Evolutionary conservation across 2,113 vertebrate species (phyloP).

Genomic region (Zingel zingel): DNA sequence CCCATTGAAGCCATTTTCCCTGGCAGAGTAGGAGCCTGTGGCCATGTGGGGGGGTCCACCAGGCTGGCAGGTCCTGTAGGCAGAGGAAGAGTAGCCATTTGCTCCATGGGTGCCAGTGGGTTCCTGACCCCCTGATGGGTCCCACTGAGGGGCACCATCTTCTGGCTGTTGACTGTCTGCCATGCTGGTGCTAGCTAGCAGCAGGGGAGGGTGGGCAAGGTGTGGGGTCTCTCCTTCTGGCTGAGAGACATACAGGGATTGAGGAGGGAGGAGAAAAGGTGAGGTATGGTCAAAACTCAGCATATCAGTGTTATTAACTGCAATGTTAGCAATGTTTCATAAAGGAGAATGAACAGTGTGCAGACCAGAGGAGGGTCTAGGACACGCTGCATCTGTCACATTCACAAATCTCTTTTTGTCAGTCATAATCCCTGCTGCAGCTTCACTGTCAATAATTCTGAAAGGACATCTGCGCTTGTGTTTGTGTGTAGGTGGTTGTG

Average conservation of each 20-base stretch:
- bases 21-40: conserved; percentile 85
- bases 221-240: conserved; percentile 51
- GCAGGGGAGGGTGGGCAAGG: conserved; percentile 54
- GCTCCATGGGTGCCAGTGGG: conserved; percentile 88
- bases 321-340: conserved; percentile 25
- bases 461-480: conserved; percentile 30
- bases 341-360: conserved; percentile 26
- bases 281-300: conserved; percentile 17
- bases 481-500: conserved; percentile 49
- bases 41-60: conserved; percentile 78
- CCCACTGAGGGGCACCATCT: conserved; percentile 92
- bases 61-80: conserved; percentile 88
- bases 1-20: conserved; percentile 97
- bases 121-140: conserved; percentile 89
- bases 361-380: conserved; percentile 34
- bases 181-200: conserved; percentile 84
- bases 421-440: conserved; percentile 51
- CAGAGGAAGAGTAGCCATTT: conserved; percentile 93
- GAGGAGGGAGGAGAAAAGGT: conserved; percentile 4
- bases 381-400: conserved; percentile 43
- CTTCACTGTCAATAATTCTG: conserved; percentile 42
- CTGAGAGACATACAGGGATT: conserved; percentile 33
- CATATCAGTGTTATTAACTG: conserved; percentile 30
- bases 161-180: conserved; percentile 95
- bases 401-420: conserved; percentile 60